Conservation (phyloP, 2,797 vertebrate genomes). For the Allobates femoralis region DNA sequence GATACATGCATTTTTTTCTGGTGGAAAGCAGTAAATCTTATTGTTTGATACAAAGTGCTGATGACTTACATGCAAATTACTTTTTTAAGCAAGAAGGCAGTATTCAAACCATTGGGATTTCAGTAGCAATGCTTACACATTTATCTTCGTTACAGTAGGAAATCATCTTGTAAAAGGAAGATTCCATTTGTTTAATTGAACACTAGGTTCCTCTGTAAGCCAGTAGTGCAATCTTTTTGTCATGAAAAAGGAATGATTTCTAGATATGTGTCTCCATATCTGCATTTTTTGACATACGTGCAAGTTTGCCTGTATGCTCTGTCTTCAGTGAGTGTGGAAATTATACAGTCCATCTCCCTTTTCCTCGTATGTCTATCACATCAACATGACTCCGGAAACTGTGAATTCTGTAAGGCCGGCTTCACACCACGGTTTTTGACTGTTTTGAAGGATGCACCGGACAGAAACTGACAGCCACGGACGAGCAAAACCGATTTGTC, state of each 20-base stretch:
- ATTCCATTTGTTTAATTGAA: background rate
- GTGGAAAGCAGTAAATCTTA: constrained; percentile 35
- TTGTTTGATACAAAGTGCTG: constrained; percentile 25
- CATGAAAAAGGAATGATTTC: background rate
- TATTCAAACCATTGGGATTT: constrained; percentile 9
- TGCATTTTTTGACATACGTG: no score
- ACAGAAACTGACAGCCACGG: no score
- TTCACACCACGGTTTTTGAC: no score
- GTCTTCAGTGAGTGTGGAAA: no score
- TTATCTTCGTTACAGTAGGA: constrained; percentile 1
- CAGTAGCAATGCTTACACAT: constrained; percentile 12
- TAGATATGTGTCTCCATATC: no score
- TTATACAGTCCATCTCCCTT: no score
- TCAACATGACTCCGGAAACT: no score
- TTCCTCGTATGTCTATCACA: no score
- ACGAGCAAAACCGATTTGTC: no score
- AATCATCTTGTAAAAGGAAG: background rate
- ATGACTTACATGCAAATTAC: constrained; percentile 28
- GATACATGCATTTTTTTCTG: constrained; percentile 24
- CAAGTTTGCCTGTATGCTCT: no score
- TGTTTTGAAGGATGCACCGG: no score
- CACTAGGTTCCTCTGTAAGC: background rate
- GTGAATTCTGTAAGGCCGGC: no score
- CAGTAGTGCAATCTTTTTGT: background rate
- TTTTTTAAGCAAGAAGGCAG: constrained; percentile 15